A percentile compares a stretch with the other conserved stretches of the same genome.
Conservation (phyloP, 2,797 vertebrate species). For the Eutrigla gurnardus region DNA sequence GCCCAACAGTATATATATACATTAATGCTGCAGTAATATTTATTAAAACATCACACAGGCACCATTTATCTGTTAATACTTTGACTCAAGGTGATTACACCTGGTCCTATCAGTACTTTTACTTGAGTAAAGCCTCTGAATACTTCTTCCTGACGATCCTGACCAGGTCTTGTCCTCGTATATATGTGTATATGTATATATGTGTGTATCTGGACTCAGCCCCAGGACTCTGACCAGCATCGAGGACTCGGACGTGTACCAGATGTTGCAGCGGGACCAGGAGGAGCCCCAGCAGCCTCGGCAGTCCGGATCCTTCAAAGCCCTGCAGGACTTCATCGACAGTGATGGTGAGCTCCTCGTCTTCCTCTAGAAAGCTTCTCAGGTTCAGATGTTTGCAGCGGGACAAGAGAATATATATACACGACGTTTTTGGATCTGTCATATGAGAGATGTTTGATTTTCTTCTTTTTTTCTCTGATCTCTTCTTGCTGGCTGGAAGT, state of each 20-base stretch:
- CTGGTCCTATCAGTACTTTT: background rate
- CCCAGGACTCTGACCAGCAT: conserved; percentile 82
- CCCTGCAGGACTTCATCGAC: conserved; percentile 94
- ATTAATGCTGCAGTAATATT: background rate
- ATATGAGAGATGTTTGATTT: background rate
- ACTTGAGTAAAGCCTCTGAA: background rate
- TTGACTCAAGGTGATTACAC: too few species aligned
- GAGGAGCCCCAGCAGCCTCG: conserved; percentile 89
- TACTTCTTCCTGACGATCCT: conserved; percentile 15
- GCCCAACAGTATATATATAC: too few species aligned
- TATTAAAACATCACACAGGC: background rate
- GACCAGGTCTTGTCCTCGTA: conserved; percentile 5
- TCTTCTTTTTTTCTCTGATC: background rate
- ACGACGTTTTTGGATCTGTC: background rate
- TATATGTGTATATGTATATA: conserved; percentile 49
- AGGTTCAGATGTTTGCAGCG: conserved; percentile 1
- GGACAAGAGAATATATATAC: too few species aligned
- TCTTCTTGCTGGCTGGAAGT: background rate
- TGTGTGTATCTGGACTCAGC: conserved; percentile 77
- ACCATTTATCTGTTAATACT: background rate
- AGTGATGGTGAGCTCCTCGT: conserved; percentile 86
- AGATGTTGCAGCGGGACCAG: conserved; percentile 89
- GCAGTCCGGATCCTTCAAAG: conserved; percentile 96
- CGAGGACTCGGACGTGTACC: conserved; percentile 94
- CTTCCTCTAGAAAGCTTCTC: background rate